Base-by-base conservation (phyloP, 2,888 invertebrate species). In the Caenorhabditis macrosperma region DNA sequence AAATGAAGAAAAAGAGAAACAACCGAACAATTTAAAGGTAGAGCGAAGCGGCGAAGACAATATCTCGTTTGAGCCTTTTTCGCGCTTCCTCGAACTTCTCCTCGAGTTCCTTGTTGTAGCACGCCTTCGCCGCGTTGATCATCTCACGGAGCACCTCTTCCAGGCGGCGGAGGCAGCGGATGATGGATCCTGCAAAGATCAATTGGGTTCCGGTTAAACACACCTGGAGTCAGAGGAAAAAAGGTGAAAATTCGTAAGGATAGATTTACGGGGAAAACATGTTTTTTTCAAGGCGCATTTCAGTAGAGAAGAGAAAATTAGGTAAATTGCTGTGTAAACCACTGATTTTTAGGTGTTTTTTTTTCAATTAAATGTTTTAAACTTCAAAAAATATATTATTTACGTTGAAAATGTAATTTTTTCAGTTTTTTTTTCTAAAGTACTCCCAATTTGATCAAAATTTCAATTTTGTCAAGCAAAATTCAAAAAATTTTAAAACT, bases 11-110 rank as follows among this genome's bases (percentile, higher is more conserved):
- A 38, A 52, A 44, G 72, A 59, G 6, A 63, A n/a, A 26, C 6
- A 66, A 33, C 17, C 48, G 41, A 15, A 61, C 5, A 28, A 48
- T 4, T 93, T 93, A 96, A 86, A 96, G 93, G 92, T 99, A 99
- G 64, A 99, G 93, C 91, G 97, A 97, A 72, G 98, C 97, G 24
- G 99, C 99, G 92, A 99, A 99, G n/a, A 99, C 95, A 91, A 99
- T 99, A 91, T 99, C 99, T 85, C 99, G 93, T 92, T 99, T 99
- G 74, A 99, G 94, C 82, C 95, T 92, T 89, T 83, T 78, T 12
- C 87, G 81, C 0, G 89, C 86, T 26, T 71, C 66, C 48, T 88
- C 88, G 61, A 90, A 88, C 46, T 94, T 95, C 85, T 82, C 78
- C 64, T 85, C 85, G 44, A 90, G 76, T 12, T 84, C 84, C 28